Evolutionary conservation across 92 coral and sea anemone genomes (phyloP).

Genomic region (Bergia puertoricense): DNA sequence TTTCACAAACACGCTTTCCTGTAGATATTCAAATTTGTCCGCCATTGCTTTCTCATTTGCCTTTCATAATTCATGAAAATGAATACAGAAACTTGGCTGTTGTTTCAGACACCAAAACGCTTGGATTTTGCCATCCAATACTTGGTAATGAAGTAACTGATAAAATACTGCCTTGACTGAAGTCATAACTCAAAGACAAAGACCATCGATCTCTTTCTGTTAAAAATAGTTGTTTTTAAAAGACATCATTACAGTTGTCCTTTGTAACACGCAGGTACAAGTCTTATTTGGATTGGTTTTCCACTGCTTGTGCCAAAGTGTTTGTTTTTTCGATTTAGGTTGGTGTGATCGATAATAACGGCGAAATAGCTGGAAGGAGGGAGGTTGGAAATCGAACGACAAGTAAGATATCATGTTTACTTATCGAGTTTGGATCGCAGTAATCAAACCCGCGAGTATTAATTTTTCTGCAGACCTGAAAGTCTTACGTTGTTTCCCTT

Average conservation of each 20-base stretch:
- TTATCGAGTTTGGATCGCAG: conserved; percentile 14
- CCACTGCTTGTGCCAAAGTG: conserved; percentile 20
- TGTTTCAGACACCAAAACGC: not conserved
- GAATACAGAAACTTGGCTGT: conserved; percentile 39
- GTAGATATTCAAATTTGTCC: conserved; percentile 54
- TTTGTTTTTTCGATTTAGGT: conserved; percentile 56
- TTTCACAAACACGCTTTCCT: conserved; percentile 45
- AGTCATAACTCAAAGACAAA: not conserved
- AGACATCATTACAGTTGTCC: conserved; percentile 5
- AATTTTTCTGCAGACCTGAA: conserved; percentile 3
- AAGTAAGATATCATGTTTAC: conserved; percentile 48
- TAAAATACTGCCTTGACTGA: not conserved
- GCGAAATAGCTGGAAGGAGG: conserved; percentile 72
- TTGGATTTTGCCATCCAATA: not conserved
- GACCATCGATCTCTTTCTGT: not conserved
- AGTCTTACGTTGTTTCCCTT: not conserved
- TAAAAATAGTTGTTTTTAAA: not conserved
- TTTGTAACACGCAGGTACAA: conserved; percentile 10
- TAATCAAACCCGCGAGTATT: not conserved
- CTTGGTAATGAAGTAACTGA: not conserved
- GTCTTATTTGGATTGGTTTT: conserved; percentile 3
- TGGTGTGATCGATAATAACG: conserved; percentile 87
- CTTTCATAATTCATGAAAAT: conserved; percentile 65
- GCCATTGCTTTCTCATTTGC: conserved; percentile 46
- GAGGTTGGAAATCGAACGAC: conserved; percentile 55